Evolutionary conservation across 2,113 vertebrate genomes (phyloP), one percentile per base, ranked within the genome.

Genomic region (Sigmodon hispidus): DNA sequence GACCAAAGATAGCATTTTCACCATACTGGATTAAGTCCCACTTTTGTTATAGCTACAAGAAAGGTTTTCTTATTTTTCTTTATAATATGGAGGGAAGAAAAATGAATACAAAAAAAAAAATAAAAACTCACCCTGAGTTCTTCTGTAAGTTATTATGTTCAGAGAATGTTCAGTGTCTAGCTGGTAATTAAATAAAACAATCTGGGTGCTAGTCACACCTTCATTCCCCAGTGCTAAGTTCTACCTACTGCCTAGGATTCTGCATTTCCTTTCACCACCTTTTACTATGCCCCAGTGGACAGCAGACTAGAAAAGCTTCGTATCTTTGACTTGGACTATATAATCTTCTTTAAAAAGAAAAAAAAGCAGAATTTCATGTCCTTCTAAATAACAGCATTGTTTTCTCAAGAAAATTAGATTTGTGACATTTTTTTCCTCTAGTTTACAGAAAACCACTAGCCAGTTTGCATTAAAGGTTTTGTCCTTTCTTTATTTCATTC

Each of bases 311-410:
- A 59, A 34, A 86, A 81, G 90, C 69, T 76, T 87, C 43, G 72
- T 48, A 65, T 96, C 88, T 70, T 96, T 96, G 80, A 75, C 73
- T 93, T 94, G 70, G 40, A 96, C 93, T 94, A 96, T 75, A 92
- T 36, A 89, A 90, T 95, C 96, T 97, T 94, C 67, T 92, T 93
- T 92, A 9, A 70, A 70, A 19, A 34, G 15, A 63, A 63, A 57
- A 94, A 97, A 97, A 97, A 88, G 86, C 80, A 83, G 80, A 92
- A 96, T 92, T 96, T 92, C 88, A 95, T 93, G 83, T 95, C 76
- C 34, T 85, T 87, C 95, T 95, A 63, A 96, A 97, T 92, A 91
- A 86, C 22, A 43, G 75, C 85, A 94, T 96, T 93, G 91, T 93
- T 95, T 97, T 95, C 93, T 80, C 89, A 84, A 94, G 95, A 96